phyloP scores from a whole-genome alignment of 2,888 invertebrate species.

The Orthosia incerta region DNA sequence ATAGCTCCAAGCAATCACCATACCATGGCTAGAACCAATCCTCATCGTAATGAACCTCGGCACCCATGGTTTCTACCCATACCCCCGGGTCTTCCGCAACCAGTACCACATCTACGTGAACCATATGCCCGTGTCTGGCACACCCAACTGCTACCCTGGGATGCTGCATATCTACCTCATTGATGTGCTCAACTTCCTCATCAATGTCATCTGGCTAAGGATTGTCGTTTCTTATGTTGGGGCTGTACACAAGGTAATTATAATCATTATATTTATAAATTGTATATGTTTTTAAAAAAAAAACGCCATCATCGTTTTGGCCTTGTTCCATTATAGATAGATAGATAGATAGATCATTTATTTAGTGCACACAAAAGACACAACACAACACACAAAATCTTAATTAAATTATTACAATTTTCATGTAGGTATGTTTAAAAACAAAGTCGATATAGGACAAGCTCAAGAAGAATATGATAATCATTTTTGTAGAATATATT shows the following conservation, averaged over 20 bases:
- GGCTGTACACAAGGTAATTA: constrained; percentile 78
- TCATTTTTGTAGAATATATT: too few relatives aligned
- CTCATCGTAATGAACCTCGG: constrained; percentile 80
- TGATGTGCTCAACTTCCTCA: constrained; percentile 79
- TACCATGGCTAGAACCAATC: constrained; percentile 78
- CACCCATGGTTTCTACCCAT: constrained; percentile 84
- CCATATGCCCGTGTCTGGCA: constrained; percentile 66
- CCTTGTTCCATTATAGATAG: too few relatives aligned
- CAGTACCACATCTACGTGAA: constrained; percentile 74
- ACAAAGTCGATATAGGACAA: too few relatives aligned
- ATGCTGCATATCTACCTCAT: constrained; percentile 80
- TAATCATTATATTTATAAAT: background rate
- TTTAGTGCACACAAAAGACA: too few relatives aligned
- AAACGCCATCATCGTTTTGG: too few relatives aligned
- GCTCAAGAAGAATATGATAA: too few relatives aligned
- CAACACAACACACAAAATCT: too few relatives aligned
- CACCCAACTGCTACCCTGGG: constrained; percentile 80
- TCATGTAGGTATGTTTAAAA: too few relatives aligned
- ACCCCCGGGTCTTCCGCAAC: constrained; percentile 75
- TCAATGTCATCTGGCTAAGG: constrained; percentile 82
- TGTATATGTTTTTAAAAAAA: too few relatives aligned
- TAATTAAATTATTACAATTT: too few relatives aligned
- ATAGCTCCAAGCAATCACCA: constrained; percentile 73
- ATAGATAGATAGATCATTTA: too few relatives aligned
- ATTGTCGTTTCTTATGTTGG: constrained; percentile 77